phyloP scores from a whole-genome alignment of 2,888 invertebrate genomes.

The Aspidiotus destructor region DNA sequence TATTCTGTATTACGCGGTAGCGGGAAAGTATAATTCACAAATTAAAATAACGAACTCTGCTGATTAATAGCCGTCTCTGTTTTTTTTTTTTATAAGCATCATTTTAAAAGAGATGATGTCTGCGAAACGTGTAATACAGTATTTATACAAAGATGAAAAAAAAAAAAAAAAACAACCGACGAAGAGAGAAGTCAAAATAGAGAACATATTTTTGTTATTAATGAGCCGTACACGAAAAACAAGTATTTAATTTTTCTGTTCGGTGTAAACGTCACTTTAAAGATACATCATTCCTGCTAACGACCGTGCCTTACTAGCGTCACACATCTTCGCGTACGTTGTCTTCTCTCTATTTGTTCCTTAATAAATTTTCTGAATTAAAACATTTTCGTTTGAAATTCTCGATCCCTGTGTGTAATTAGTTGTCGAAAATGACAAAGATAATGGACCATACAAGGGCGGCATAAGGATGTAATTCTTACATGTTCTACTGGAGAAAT shows the following conservation, averaged over 20 bases:
- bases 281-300: slow-evolving; percentile 23
- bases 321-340: too few species aligned
- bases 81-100: slow-evolving; percentile 28
- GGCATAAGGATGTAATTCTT: too few species aligned
- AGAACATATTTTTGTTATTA: slow-evolving; percentile 32
- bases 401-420: too few species aligned
- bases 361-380: too few species aligned
- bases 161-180: neutral
- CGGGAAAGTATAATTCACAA: too few species aligned
- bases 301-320: neutral
- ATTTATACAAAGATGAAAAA: slow-evolving; percentile 21
- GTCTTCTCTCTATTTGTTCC: too few species aligned
- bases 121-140: slow-evolving; percentile 5
- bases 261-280: slow-evolving; percentile 32
- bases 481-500: too few species aligned
- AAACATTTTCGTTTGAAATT: too few species aligned
- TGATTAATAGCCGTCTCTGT: slow-evolving; percentile 30
- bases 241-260: slow-evolving; percentile 32
- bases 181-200: slow-evolving; percentile 26
- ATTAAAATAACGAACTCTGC: slow-evolving; percentile 15
- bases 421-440: too few species aligned
- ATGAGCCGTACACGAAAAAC: slow-evolving; percentile 32
- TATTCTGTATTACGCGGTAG: too few species aligned
- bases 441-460: too few species aligned
- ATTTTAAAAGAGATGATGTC: slow-evolving; percentile 22